Evolutionary conservation across 2,113 vertebrate species (phyloP).

Genomic region (Lota lota): DNA sequence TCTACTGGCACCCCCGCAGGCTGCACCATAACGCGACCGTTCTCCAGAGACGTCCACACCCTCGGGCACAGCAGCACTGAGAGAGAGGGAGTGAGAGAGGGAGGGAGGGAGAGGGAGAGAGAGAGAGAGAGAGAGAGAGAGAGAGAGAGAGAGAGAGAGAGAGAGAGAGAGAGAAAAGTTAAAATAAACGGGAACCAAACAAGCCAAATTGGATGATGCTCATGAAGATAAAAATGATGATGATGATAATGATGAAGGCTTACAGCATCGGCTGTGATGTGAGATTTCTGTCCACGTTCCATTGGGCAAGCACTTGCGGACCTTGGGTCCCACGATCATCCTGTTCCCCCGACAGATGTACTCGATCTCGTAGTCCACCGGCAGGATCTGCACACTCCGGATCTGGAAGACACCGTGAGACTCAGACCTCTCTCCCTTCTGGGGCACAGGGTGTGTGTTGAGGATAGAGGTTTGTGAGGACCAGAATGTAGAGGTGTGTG

Average conservation of each 20-base stretch:
- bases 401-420: slow-evolving; percentile 56
- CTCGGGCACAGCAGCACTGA: slow-evolving; percentile 85
- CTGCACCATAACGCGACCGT: slow-evolving; percentile 77
- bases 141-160: not conserved
- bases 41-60: slow-evolving; percentile 88
- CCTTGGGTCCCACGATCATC: slow-evolving; percentile 88
- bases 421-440: not conserved
- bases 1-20: slow-evolving; percentile 82
- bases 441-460: too few relatives aligned
- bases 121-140: not conserved
- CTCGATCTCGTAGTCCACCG: slow-evolving; percentile 94
- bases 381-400: slow-evolving; percentile 82
- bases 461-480: too few relatives aligned
- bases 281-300: slow-evolving; percentile 89
- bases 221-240: not conserved
- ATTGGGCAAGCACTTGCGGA: slow-evolving; percentile 88
- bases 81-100: not conserved
- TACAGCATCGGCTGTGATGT: slow-evolving; percentile 85
- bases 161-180: slow-evolving; percentile 2
- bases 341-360: slow-evolving; percentile 90
- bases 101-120: not conserved
- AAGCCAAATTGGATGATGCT: too few relatives aligned
- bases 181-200: not conserved
- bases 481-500: slow-evolving; percentile 5
- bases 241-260: slow-evolving; percentile 51